Conservation (phyloP, 1,140 invertebrate species). For the Drosophila yakuba region DNA sequence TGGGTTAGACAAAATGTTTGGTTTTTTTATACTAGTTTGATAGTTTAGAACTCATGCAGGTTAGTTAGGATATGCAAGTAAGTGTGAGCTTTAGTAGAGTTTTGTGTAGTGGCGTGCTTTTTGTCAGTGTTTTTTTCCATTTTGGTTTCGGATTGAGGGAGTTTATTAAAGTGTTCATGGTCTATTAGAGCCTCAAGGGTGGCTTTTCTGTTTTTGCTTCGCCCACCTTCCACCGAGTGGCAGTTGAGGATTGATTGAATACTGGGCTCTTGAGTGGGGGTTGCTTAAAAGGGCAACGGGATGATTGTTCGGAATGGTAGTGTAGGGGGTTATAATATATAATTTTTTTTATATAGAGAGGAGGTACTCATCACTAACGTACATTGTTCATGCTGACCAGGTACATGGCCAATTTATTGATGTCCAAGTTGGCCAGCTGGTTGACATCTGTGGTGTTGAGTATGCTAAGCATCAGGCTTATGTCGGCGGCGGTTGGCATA, state of each 20-base stretch:
- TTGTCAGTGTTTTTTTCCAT: constrained; percentile 36
- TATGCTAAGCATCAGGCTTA: constrained; percentile 81
- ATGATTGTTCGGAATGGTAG: constrained; percentile 2
- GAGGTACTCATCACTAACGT: constrained; percentile 68
- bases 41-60: constrained; percentile 31
- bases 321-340: constrained; percentile 12
- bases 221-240: constrained; percentile 12
- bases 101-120: constrained; percentile 31
- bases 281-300: constrained; percentile 23
- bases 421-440: constrained; percentile 87
- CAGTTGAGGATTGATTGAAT: constrained; percentile 24
- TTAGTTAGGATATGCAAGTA: constrained; percentile 21
- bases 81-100: constrained; percentile 7
- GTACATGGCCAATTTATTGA: constrained; percentile 90
- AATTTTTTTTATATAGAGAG: constrained; percentile 30
- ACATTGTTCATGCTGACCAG: constrained; percentile 88
- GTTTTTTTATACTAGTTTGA: neutral
- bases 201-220: neutral
- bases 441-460: constrained; percentile 85
- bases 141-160: constrained; percentile 12
- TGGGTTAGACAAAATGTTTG: neutral
- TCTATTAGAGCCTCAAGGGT: constrained; percentile 54
- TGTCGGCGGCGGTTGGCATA: constrained; percentile 84
- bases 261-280: constrained; percentile 1
- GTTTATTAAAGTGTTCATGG: constrained; percentile 48